Evolutionary conservation across 2,113 vertebrate species (phyloP).

Genomic region (Prolemur simus): DNA sequence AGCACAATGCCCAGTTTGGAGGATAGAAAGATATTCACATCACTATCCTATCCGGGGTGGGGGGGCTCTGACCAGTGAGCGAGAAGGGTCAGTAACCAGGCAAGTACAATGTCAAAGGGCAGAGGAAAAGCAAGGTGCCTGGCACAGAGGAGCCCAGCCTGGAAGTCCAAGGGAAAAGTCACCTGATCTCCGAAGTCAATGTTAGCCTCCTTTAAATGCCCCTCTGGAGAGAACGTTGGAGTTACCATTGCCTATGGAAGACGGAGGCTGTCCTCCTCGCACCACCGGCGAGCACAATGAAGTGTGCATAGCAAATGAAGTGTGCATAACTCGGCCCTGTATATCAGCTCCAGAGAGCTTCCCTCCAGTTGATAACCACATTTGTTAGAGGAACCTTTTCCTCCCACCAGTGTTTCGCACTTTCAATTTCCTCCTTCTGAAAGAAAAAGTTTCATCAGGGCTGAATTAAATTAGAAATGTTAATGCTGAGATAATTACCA

Average conservation of each 20-base stretch:
- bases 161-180: background rate
- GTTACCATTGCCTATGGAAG: accelerated
- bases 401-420: background rate
- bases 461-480: constrained; percentile 59
- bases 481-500: constrained; percentile 63
- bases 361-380: background rate
- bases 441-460: constrained; percentile 58
- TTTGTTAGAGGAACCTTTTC: background rate
- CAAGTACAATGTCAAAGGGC: background rate
- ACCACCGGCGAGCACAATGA: background rate
- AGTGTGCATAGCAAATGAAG: accelerated
- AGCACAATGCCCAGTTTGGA: background rate
- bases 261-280: background rate
- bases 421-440: constrained; percentile 36
- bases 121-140: background rate
- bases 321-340: background rate
- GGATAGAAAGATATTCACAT: background rate
- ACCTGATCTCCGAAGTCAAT: background rate
- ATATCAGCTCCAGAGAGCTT: accelerated
- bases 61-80: background rate
- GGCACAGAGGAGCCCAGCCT: background rate
- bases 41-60: background rate
- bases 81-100: background rate
- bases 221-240: background rate
- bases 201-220: background rate